Conservation (phyloP, 23 tunicate genomes). For the Styela clava region DNA sequence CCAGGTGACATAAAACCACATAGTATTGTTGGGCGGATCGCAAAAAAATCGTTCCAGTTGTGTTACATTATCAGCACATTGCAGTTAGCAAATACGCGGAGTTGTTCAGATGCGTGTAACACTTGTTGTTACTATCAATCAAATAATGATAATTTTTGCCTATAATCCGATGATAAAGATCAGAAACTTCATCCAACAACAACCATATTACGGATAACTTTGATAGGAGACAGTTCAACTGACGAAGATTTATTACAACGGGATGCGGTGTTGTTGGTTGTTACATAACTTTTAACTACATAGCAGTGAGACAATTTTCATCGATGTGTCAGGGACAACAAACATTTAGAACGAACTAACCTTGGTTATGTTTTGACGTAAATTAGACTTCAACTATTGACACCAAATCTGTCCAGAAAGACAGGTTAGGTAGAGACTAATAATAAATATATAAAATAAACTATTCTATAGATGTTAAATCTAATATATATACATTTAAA, state of each 20-base stretch:
- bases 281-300: not conserved
- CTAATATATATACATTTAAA: no score
- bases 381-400: not conserved
- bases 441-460: no score
- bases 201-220: not conserved
- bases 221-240: not conserved
- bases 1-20: no score
- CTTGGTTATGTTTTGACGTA: not conserved
- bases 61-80: not conserved
- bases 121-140: not conserved
- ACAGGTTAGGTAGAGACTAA: no score
- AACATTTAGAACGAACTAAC: not conserved
- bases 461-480: no score
- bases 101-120: not conserved
- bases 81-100: not conserved
- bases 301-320: not conserved
- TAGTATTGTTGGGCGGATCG: not conserved
- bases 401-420: not conserved
- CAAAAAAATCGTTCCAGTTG: not conserved
- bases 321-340: not conserved
- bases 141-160: not conserved
- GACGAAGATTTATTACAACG: not conserved
- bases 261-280: no score
- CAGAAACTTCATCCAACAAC: not conserved
- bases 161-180: not conserved